Evolutionary conservation across 2,113 vertebrate genomes (phyloP), one percentile per base, ranked within the genome.

Genomic region (Nycticorax nycticorax): DNA sequence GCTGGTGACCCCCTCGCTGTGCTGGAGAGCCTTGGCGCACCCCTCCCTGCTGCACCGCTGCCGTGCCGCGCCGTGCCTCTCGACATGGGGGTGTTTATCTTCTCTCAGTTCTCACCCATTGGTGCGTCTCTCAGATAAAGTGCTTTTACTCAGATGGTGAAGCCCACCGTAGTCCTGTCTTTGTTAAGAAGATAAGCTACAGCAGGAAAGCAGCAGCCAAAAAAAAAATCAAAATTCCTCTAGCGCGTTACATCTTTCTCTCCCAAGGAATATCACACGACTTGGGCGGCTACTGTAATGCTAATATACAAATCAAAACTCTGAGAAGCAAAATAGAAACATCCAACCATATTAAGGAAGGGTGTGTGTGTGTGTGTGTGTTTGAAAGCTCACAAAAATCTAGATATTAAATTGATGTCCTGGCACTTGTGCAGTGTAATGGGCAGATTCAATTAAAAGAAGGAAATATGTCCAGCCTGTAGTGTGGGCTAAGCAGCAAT

Each of bases 121-220:
- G 69, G 33, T 66, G 91, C 32, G 16, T 90, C 92, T 93, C 97
- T 75, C 85, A 27, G 92, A 89, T 94, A 50, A 94, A 97, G 96
- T 93, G 90, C 90, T 96, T 95, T 95, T 69, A 64, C 92, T 92
- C 90, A 88, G 84, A 73, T 81, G 79, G 88, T 87, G 86, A 93
- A 96, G 73, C 95, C 68, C 92, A 21, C 78, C 84, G 78, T 88
- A 95, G 92, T 56, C 88, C 56, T 67, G 68, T 10, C 93, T 96
- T 95, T 96, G 97, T 96, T 91, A 93, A 96, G 92, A 87, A 84
- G 91, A 97, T 95, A 96, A 96, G 96, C 86, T 85, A 88, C 66
- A 78, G 85, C n/a, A 27, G 94, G 90, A 91, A 94, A 93, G 89
- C 77, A 77, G 80, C 55, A 75, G 84, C 35, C 23, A 17, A 14